Evolutionary conservation across 2,888 invertebrate genomes (phyloP).

Genomic region (Tipula helvola): DNA sequence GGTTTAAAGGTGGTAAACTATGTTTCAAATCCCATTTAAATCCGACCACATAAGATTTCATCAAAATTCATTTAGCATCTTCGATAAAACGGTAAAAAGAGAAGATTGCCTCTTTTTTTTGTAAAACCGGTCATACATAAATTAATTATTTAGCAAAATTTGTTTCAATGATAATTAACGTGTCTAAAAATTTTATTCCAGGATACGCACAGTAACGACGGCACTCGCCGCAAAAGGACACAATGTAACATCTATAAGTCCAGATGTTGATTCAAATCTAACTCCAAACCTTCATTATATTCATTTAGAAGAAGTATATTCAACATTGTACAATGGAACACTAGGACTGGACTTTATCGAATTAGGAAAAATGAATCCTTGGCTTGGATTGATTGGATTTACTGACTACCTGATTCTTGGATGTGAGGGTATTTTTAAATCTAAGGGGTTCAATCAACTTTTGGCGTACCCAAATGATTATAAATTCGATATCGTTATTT

Average conservation of each 20-base stretch:
- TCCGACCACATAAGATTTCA: no score
- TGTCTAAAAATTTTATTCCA: background rate
- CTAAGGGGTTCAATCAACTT: conserved; percentile 22
- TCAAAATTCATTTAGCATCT: no score
- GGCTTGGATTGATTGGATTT: background rate
- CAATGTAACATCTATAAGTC: conserved; percentile 16
- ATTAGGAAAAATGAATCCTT: background rate
- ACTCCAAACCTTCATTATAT: conserved; percentile 16
- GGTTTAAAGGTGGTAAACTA: no score
- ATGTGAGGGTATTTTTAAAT: conserved; percentile 10
- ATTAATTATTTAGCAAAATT: no score
- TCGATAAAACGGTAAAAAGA: no score
- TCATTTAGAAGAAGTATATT: conserved; percentile 23
- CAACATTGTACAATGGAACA: no score
- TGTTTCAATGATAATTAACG: no score
- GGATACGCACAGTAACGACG: conserved; percentile 13
- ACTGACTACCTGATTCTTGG: background rate
- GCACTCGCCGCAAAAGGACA: conserved; percentile 10
- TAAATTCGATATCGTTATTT: conserved; percentile 25
- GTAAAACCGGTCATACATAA: no score
- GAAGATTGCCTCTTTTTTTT: no score
- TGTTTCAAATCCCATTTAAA: no score
- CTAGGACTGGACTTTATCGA: conserved; percentile 8
- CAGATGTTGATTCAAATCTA: conserved; percentile 21
- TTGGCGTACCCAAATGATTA: conserved; percentile 23